phyloP scores from a whole-genome alignment of 2,113 vertebrate species.

The Nannospalax galili region DNA sequence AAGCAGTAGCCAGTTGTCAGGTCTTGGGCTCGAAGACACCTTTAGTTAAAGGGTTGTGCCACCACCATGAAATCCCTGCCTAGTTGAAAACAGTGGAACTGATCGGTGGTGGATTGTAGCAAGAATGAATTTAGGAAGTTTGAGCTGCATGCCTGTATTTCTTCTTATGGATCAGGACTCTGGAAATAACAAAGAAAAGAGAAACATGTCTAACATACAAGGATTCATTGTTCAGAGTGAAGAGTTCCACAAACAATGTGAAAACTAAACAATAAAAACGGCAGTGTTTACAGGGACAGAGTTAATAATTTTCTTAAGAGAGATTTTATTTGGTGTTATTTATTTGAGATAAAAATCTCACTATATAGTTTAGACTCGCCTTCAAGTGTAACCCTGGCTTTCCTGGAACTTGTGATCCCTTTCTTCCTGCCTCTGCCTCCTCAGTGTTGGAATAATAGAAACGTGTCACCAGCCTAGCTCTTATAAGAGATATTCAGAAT shows the following conservation, averaged over 20 bases:
- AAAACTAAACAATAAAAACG: not conserved
- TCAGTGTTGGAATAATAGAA: not conserved
- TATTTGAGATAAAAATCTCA: not conserved
- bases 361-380: not conserved
- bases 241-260: not conserved
- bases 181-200: not conserved
- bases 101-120: not conserved
- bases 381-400: not conserved
- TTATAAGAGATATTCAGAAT: constrained; percentile 14
- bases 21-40: constrained; percentile 75
- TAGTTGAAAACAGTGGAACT: not conserved
- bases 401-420: not conserved
- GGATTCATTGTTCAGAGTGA: not conserved
- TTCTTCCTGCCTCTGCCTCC: not conserved
- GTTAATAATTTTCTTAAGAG: constrained; percentile 22
- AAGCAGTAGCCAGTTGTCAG: constrained; percentile 90
- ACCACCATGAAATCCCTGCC: constrained; percentile 87
- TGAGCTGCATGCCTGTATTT: not conserved
- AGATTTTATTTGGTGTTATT: not conserved
- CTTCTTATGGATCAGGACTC: not conserved
- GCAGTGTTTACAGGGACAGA: not conserved
- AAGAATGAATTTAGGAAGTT: not conserved
- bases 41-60: constrained; percentile 87
- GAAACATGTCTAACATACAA: not conserved
- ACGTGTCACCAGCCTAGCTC: not conserved